Base-by-base conservation (phyloP, 1,140 invertebrate genomes). In the Stegodyphus mimosarum region DNA sequence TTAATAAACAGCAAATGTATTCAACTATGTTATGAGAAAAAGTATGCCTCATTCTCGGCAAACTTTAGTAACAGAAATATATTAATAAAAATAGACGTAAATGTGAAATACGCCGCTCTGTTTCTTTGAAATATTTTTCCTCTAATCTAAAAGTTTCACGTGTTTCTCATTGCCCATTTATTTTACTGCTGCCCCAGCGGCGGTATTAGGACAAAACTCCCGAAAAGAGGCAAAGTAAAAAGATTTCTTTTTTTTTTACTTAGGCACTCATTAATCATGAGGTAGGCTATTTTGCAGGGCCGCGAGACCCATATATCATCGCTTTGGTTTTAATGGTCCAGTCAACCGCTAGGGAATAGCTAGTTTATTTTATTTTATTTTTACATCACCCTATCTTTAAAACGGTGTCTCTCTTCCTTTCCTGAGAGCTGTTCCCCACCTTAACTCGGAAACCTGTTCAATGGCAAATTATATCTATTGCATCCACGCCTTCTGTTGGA, bases 391-490 rank as follows among this genome's bases (percentile, higher is more conserved):
- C 33, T 33, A 3, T 3, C 33, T 33, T 33, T 33, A 33, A 33
- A 33, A 33, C 33, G 33, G 33, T 33, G 33, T 33, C 33, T 33
- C 33, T 33, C 33, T 33, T 33, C 33, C 33, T 33, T 33, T 33
- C 33, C 33, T 33, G 1, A 33, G 33, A 33, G 33, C 0, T 0
- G 6, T 11, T 69, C 70, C 75, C 15, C 6, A 9, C 48, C 49
- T 51, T 67, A 77, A 77, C 50, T 77, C 49, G 52, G 67, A 77
- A 77, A 77, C 75, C 75, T 66, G 75, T 77, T 77, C 64, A 70
- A 48, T n/a, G 52, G 51, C 51, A 79, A 79, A 79, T 79, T 79
- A 79, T 79, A 79, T 79, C 77, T 70, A 69, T 70, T 70, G 77
- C 77, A n/a, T 55, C 11, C 51, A 64, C 77, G 77, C 77, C 77